Evolutionary conservation across 2,797 vertebrate genomes (phyloP).

Genomic region (Enteromius unitaeniatus): DNA sequence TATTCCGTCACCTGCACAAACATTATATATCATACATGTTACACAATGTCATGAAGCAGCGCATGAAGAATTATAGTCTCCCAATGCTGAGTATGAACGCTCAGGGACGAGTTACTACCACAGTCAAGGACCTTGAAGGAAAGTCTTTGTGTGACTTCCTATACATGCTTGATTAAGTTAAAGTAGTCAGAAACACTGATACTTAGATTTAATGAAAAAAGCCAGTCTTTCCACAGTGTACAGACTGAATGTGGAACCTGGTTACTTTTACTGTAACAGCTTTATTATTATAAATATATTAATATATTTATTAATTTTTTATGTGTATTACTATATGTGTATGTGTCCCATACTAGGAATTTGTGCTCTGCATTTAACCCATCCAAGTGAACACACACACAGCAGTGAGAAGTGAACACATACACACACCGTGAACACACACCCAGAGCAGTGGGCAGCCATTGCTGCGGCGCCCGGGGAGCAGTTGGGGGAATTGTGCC

Average conservation of each 20-base stretch:
- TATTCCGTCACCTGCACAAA: slow-evolving; percentile 31
- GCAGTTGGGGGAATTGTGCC: too few relatives aligned
- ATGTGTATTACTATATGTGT: not conserved
- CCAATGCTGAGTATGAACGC: not conserved
- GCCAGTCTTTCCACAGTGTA: not conserved
- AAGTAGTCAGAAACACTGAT: not conserved
- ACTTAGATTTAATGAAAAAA: not conserved
- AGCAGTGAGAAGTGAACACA: too few relatives aligned
- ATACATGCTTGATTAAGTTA: not conserved
- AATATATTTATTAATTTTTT: not conserved
- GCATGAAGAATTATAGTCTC: slow-evolving; percentile 22
- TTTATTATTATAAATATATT: not conserved
- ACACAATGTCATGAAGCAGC: not conserved
- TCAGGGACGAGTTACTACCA: not conserved
- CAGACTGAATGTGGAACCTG: not conserved
- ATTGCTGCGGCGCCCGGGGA: too few relatives aligned
- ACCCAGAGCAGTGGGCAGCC: too few relatives aligned
- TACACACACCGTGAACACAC: too few relatives aligned
- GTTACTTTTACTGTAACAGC: too few relatives aligned
- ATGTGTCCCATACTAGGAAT: too few relatives aligned
- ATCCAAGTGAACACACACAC: too few relatives aligned
- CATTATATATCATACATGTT: slow-evolving; percentile 46
- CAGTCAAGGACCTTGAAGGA: not conserved
- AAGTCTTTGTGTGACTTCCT: not conserved
- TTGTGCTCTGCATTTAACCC: too few relatives aligned